Percentiles rank a stretch among this genome's conserved stretches.
Conservation (phyloP, 30 jellyfish, hydroid and myxozoan genomes). For the Cassiopea xamachana region DNA sequence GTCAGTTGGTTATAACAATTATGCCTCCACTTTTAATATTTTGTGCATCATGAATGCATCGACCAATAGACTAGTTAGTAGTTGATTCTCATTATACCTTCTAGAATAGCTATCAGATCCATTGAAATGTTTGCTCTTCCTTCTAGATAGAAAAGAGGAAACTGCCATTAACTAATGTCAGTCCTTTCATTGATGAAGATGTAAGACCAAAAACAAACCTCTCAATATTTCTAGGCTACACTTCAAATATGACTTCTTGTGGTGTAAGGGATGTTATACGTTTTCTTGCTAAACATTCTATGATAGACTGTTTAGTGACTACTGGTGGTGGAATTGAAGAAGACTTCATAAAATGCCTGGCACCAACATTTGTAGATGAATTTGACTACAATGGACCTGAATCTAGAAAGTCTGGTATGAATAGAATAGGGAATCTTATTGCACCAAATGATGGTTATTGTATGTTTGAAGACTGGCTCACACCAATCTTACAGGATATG, state of each 20-base stretch:
- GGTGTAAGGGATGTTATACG: constrained; percentile 97
- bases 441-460: constrained; percentile 94
- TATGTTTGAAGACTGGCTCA: constrained; percentile 94
- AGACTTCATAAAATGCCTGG: constrained; percentile 95
- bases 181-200: constrained; percentile 72
- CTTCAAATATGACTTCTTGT: constrained; percentile 99
- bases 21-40: too few species aligned
- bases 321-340: constrained; percentile 99
- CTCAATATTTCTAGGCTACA: constrained; percentile 91
- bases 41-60: too few species aligned
- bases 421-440: constrained; percentile 96
- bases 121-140: background rate
- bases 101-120: too few species aligned
- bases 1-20: too few species aligned
- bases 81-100: too few species aligned
- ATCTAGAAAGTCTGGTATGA: constrained; percentile 84
- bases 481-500: constrained; percentile 89
- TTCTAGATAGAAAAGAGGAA: constrained; percentile 74
- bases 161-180: constrained; percentile 66
- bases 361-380: constrained; percentile 90
- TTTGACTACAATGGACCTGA: constrained; percentile 80
- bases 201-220: constrained; percentile 82
- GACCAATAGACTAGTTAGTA: too few species aligned
- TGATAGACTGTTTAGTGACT: constrained; percentile 97
- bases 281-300: constrained; percentile 85